Percentiles rank a stretch among this genome's conserved stretches.
Evolutionary conservation across 35 echinoderm and acorn worm genomes (phyloP).

Genomic region (Diadema setosum): DNA sequence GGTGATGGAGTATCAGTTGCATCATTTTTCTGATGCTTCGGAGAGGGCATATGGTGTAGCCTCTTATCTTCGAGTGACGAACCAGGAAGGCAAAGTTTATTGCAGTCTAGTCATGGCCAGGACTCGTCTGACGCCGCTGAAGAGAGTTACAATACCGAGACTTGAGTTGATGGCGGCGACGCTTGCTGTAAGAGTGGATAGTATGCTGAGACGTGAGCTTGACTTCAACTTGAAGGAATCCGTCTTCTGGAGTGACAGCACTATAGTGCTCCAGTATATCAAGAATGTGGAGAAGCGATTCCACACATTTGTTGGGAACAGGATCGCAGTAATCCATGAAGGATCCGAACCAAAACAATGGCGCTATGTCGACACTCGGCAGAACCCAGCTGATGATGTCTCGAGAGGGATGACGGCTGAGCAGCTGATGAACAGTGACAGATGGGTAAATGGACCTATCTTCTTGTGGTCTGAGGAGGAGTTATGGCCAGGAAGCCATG

Average conservation of each 20-base stretch:
- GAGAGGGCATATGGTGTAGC: conserved; percentile 60
- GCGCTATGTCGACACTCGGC: conserved; percentile 12
- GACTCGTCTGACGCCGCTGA: conserved; percentile 34
- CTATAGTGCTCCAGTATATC: conserved; percentile 64
- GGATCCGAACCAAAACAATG: conserved; percentile 34
- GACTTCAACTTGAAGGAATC: neutral
- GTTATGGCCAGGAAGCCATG: neutral
- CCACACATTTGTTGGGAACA: conserved; percentile 65
- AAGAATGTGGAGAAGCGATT: conserved; percentile 40
- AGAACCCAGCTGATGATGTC: conserved; percentile 48
- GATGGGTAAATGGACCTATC: conserved; percentile 45
- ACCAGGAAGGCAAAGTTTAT: neutral
- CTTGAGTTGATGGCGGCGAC: conserved; percentile 48
- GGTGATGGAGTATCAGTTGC: conserved; percentile 30
- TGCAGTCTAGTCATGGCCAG: conserved; percentile 11
- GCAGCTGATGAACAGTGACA: neutral
- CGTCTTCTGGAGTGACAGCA: conserved; percentile 47
- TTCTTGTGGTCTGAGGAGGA: neutral
- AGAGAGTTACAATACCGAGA: conserved; percentile 38
- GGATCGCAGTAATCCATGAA: conserved; percentile 35
- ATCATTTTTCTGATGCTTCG: conserved; percentile 75
- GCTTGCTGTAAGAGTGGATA: conserved; percentile 24
- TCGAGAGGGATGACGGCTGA: conserved; percentile 23
- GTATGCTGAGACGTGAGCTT: conserved; percentile 6
- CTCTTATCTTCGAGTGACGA: conserved; percentile 29